Evolutionary conservation across 64 coral and sea anemone genomes (phyloP), one percentile per base, ranked within the genome.

Genomic region (Astreopora myriophthalma): DNA sequence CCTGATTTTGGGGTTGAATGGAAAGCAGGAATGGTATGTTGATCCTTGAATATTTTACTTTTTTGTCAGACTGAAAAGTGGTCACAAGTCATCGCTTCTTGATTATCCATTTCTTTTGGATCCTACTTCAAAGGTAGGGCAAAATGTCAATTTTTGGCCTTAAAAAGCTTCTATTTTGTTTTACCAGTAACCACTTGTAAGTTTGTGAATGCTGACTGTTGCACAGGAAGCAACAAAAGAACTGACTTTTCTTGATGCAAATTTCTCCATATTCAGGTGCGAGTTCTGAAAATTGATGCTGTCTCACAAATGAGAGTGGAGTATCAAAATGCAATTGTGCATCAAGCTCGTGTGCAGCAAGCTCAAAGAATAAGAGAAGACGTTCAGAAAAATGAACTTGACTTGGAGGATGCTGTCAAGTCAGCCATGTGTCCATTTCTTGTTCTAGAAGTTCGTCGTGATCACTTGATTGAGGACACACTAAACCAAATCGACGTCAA

Each of bases 311-410:
- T 99, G 97, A 87, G 97, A 35, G 74, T 79, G 5, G 94, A 95
- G 39, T 99, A 99, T 51, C 91, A 95, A 46, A 95, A 99, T 93
- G 97, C 97, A 31, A 99, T 99, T 30, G 94, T 99, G 13, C 94
- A 99, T 62, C 97, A 99, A 67, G 94, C 97, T 5, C 70, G 91
- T n/a, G 97, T 99, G 6, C 97, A 99, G 40, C 97, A 99, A 49
- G 97, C 91, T 13, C 94, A 96, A 63, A 95, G 84, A 94, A 78
- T 93, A 2, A 90, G 92, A 90, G 97, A 99, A 40, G 90, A 91
- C 26, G 20, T 86, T 28, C 87, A 99, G 75, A 96, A 74, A 29
- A 79, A 46, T 31, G 62, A 81, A 19, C 74, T 73, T 36, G 85
- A 42, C 4, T 73, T 99, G 86, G 85, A 73, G 74, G 97, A 99